Conservation (phyloP, 2,888 invertebrate species). For the Ferrisia virgata region DNA sequence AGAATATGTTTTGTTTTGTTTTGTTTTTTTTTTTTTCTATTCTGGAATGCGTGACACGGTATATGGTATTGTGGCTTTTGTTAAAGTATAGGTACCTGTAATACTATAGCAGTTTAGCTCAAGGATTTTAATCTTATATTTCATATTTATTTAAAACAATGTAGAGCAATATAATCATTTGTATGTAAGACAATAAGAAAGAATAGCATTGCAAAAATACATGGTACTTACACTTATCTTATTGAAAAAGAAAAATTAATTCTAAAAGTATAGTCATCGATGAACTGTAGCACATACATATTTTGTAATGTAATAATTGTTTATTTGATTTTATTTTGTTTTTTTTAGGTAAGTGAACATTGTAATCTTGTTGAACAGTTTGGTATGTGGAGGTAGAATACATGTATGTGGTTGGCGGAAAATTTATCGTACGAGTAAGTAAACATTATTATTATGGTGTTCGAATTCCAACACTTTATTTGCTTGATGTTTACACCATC, state of each 20-base stretch:
- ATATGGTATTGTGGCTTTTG: neutral
- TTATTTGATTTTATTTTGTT: neutral
- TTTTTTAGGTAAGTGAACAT: neutral
- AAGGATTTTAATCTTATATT: neutral
- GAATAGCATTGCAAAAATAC: no score
- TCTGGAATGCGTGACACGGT: slow-evolving; percentile 34
- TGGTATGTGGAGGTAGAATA: neutral
- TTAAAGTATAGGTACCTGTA: neutral
- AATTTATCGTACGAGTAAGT: neutral
- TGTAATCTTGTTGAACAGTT: neutral
- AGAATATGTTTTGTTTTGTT: no score
- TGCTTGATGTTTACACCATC: neutral
- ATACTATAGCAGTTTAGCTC: neutral
- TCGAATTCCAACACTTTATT: neutral
- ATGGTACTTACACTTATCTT: no score
- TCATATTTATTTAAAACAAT: neutral
- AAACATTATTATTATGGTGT: neutral
- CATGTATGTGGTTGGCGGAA: neutral
- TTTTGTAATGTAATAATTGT: neutral
- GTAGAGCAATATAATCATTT: neutral
- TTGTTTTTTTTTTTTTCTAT: no score
- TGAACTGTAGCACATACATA: no score
- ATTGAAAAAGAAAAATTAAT: no score
- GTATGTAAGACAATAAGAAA: no score
- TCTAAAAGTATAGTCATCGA: no score